Evolutionary conservation across 2,888 invertebrate species (phyloP).

Genomic region (Drosophila anceps): DNA sequence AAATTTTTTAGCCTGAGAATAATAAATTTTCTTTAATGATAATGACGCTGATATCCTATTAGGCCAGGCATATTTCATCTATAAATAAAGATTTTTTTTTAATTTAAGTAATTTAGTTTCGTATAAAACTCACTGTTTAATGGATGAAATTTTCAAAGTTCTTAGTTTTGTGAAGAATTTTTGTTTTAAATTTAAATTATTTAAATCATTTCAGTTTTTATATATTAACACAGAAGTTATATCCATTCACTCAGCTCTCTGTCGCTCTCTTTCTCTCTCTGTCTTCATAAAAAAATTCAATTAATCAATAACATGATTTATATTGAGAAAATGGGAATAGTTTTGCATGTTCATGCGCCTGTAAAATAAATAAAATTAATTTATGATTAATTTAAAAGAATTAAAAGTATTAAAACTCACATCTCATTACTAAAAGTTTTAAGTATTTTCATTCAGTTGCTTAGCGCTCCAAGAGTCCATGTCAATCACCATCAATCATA

Average conservation of each 20-base stretch:
- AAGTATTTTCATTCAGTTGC: neutral
- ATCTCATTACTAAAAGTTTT: neutral
- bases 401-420: neutral
- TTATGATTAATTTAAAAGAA: neutral
- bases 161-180: neutral
- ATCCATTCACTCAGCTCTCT: neutral
- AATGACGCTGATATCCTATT: too few relatives aligned
- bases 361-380: neutral
- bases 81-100: too few relatives aligned
- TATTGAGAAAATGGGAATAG: neutral
- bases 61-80: neutral
- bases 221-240: neutral
- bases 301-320: neutral
- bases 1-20: neutral
- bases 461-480: neutral
- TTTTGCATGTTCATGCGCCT: neutral
- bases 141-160: neutral
- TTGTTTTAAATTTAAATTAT: neutral
- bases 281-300: neutral
- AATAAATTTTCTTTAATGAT: too few relatives aligned
- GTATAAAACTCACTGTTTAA: neutral
- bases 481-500: slow-evolving; percentile 16
- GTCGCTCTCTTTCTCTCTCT: too few relatives aligned
- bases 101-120: too few relatives aligned
- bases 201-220: neutral